Percentiles rank a stretch among this genome's conserved stretches.
These are phyloP conservation scores for Ligdia adustata DNA, from an alignment of 2,888 invertebrate species.

Conservation along the genomic window DNA sequence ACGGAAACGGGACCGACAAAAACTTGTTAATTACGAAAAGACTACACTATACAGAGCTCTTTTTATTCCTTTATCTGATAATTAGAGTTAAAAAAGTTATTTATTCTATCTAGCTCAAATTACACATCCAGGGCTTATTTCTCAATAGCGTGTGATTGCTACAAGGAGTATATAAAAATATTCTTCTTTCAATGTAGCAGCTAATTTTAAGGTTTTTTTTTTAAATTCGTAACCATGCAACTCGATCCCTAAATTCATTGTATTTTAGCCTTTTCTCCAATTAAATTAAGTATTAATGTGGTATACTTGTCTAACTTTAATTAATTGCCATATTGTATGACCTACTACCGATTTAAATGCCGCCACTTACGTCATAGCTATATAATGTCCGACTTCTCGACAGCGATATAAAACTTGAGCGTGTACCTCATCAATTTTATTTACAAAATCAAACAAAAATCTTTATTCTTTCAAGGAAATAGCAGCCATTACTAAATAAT, in stretches of 20 bases:
- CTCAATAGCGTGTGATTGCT: not conserved
- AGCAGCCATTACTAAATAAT: constrained; percentile 19
- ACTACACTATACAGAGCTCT: constrained; percentile 26
- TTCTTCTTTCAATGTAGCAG: no score
- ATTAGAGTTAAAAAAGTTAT: constrained; percentile 7
- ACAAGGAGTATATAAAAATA: not conserved
- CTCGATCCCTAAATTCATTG: no score
- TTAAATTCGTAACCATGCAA: no score
- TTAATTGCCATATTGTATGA: no score
- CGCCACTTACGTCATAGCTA: not conserved
- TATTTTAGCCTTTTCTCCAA: no score
- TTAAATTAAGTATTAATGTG: no score
- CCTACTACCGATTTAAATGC: no score
- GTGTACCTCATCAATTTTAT: constrained; percentile 3
- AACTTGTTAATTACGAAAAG: constrained; percentile 49
- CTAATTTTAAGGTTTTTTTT: no score
- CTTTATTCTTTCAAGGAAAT: constrained; percentile 20
- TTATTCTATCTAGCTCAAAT: constrained; percentile 12
- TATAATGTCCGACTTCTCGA: not conserved
- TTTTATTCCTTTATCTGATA: constrained; percentile 28
- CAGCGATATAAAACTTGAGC: not conserved
- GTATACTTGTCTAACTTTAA: no score
- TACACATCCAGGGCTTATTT: no score
- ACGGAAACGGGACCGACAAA: constrained; percentile 42
- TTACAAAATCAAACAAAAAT: constrained; percentile 16